Evolutionary conservation across 2,888 invertebrate species (phyloP).

Genomic region (Aspidiotus rigidus): DNA sequence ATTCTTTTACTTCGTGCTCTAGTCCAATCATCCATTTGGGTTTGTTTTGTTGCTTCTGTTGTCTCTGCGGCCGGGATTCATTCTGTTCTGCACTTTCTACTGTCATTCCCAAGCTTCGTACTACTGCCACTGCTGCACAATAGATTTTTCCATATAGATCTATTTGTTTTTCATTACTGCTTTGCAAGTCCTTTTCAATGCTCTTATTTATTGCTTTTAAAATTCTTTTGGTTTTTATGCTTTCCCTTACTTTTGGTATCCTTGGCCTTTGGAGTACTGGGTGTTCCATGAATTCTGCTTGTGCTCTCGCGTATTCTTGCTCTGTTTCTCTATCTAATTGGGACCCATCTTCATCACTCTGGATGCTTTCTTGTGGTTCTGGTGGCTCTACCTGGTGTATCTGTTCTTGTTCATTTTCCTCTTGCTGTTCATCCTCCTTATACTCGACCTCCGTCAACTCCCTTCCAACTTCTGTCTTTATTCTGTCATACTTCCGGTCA

Average conservation of each 20-base stretch:
- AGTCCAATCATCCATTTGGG: background rate
- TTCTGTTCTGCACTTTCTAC: background rate
- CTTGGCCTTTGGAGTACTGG: background rate
- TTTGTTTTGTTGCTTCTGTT: background rate
- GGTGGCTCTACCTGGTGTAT: background rate
- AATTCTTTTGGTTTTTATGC: background rate
- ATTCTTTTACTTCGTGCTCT: background rate
- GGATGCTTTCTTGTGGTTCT: background rate
- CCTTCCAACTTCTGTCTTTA: background rate
- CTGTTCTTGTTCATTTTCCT: background rate
- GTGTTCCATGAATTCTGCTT: background rate
- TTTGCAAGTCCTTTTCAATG: background rate
- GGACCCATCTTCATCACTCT: background rate
- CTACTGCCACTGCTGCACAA: background rate
- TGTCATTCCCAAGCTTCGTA: background rate
- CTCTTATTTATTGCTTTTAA: background rate
- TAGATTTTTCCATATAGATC: conserved; percentile 4
- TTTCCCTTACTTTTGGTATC: conserved; percentile 4
- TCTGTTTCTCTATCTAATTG: background rate
- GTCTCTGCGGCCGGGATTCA: background rate
- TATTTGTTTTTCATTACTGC: background rate
- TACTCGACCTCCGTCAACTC: background rate
- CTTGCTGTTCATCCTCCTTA: background rate
- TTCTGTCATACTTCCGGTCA: background rate
- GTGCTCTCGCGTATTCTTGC: background rate